Evolutionary conservation across 2,113 vertebrate genomes (phyloP).

Genomic region (Phoxinus phoxinus): DNA sequence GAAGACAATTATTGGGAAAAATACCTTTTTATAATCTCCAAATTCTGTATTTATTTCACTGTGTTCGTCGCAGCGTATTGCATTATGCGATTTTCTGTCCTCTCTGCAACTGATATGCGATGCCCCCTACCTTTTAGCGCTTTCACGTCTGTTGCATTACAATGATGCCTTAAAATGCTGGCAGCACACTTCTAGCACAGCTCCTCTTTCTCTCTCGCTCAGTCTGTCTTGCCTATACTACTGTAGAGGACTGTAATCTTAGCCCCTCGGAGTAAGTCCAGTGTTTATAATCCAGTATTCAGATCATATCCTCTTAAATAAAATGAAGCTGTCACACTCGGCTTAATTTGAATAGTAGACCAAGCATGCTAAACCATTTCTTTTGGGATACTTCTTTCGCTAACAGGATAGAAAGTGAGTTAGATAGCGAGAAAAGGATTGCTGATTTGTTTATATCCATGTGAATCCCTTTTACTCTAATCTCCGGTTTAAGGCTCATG

Average conservation of each 20-base stretch:
- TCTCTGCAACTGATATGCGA: too few species aligned
- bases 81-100: too few species aligned
- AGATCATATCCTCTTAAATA: conserved; percentile 51
- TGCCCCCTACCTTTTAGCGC: too few species aligned
- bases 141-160: too few species aligned
- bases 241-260: conserved; percentile 12
- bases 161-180: not conserved
- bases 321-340: conserved; percentile 51
- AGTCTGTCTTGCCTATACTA: not conserved
- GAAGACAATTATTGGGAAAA: too few species aligned
- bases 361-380: conserved; percentile 58
- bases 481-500: conserved; percentile 46
- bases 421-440: conserved; percentile 60
- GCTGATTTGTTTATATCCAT: conserved; percentile 68
- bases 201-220: not conserved
- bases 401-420: conserved; percentile 58
- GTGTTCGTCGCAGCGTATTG: too few species aligned
- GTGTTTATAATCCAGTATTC: conserved; percentile 59
- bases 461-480: conserved; percentile 62
- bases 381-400: conserved; percentile 61
- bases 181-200: not conserved
- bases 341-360: conserved; percentile 55
- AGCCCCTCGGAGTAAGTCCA: conserved; percentile 5
- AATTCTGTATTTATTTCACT: too few species aligned
- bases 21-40: too few species aligned